Base-by-base conservation (phyloP, 2,888 invertebrate species). In the Plagodis pulveraria region DNA sequence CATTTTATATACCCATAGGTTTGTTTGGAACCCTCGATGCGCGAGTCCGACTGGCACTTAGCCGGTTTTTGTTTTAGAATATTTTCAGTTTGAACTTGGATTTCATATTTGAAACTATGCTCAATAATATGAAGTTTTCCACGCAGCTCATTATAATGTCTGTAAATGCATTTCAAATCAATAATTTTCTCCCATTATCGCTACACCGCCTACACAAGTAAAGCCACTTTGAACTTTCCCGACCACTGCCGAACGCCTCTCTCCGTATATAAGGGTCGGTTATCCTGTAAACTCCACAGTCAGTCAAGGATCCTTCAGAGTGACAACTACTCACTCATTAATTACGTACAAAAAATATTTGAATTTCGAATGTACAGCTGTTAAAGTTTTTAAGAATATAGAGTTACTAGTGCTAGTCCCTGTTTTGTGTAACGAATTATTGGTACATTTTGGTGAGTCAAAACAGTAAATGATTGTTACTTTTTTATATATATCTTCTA, bases 251-350 rank as follows among this genome's bases (percentile, higher is more conserved):
- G 40, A 40, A 40, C 40, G 40, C 40, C 40, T 40, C 40, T 9
- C 40, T 5, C 10, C 40, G 6, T 56, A 56, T 56, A 56, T 41
- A 56, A 56, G 41, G 6, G 33, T 6, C 40, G 0, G 33, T 6
- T 43, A 11, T 5, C 45, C 6, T 34, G 50, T 10, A 43, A 7
- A 44, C 22, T 40, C 10, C 43, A 45, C 56, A 56, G 56, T 56
- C 41, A 50, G 45, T 4, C 45, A 45, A 34, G 33, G 44, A 10
- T 50, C 45, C 34, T 33, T 41, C 22, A 12, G 45, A 42, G 40
- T 35, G 56, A 22, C 0, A 32, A 48, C 42, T 43, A 4, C 36
- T 34, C 32, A 4, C 36, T 34, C 32, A 49, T 6, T 48, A 33
- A 11, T 50, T 22, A 22, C 8, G 10, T 40, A 36, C 8, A 36